Conservation (phyloP, 1,140 invertebrate genomes). For the Dreissena polymorpha region DNA sequence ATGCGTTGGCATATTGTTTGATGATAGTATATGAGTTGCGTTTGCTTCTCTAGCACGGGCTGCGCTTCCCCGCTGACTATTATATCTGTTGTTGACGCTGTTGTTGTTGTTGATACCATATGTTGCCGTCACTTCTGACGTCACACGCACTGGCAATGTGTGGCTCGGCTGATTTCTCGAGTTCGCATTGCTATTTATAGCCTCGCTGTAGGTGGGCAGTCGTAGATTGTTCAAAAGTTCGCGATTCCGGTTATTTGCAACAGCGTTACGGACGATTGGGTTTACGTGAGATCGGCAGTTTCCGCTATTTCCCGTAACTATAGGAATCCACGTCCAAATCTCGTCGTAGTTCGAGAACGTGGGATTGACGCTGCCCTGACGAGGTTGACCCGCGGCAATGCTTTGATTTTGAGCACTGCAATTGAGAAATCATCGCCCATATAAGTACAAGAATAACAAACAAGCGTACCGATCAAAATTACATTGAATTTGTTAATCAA, state of each 20-base stretch:
- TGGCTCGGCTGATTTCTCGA: background rate
- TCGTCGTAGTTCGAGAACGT: slow-evolving; percentile 51
- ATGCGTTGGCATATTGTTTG: background rate
- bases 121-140: background rate
- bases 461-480: background rate
- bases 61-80: background rate
- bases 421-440: too few species aligned
- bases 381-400: slow-evolving; percentile 11
- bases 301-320: slow-evolving; percentile 36
- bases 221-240: slow-evolving; percentile 13
- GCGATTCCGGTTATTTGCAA: background rate
- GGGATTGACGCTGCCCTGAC: slow-evolving; percentile 52
- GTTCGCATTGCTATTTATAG: background rate
- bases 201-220: slow-evolving; percentile 46
- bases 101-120: background rate
- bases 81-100: background rate
- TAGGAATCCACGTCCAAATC: slow-evolving; percentile 56
- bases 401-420: background rate
- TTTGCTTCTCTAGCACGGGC: background rate
- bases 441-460: background rate
- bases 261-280: background rate
- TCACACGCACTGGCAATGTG: background rate
- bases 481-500: background rate
- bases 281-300: slow-evolving; percentile 24
- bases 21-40: too few species aligned